Percentiles rank a stretch among this genome's conserved stretches.
phyloP scores from a whole-genome alignment of 1,140 invertebrate genomes.

The Cherax destructor region DNA sequence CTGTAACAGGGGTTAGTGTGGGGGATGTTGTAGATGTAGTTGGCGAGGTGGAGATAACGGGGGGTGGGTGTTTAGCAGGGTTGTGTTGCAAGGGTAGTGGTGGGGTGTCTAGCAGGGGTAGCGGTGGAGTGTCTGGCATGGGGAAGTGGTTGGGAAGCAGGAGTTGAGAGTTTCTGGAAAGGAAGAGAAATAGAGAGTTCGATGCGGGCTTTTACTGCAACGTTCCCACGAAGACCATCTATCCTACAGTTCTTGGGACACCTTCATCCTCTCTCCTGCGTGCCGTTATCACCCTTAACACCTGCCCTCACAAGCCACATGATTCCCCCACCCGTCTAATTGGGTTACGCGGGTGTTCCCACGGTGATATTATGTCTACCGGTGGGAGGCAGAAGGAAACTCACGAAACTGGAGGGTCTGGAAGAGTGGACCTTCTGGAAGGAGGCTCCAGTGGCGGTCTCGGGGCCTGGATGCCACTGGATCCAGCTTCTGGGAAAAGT shows the following conservation, averaged over 20 bases:
- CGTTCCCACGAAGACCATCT: conserved; percentile 2
- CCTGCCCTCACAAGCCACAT: neutral
- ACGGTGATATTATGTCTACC: conserved; percentile 10
- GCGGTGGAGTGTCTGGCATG: neutral
- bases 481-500: conserved; percentile 63
- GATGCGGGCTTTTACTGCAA: neutral
- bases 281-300: conserved; percentile 12
- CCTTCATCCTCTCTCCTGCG: neutral
- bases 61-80: no score
- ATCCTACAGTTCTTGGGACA: neutral
- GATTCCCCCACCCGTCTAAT: neutral
- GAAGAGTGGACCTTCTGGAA: conserved; percentile 16
- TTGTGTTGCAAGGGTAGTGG: no score
- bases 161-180: neutral
- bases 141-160: neutral
- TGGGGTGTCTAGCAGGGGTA: neutral
- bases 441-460: neutral
- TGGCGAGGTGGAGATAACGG: no score
- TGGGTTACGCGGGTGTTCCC: conserved; percentile 9
- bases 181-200: neutral
- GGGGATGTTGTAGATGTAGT: no score
- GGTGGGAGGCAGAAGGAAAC: conserved; percentile 32
- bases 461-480: neutral
- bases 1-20: no score
- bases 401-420: neutral